Evolutionary conservation across 2,797 vertebrate species (phyloP).

Genomic region (Sebastiscus albofasciatus): DNA sequence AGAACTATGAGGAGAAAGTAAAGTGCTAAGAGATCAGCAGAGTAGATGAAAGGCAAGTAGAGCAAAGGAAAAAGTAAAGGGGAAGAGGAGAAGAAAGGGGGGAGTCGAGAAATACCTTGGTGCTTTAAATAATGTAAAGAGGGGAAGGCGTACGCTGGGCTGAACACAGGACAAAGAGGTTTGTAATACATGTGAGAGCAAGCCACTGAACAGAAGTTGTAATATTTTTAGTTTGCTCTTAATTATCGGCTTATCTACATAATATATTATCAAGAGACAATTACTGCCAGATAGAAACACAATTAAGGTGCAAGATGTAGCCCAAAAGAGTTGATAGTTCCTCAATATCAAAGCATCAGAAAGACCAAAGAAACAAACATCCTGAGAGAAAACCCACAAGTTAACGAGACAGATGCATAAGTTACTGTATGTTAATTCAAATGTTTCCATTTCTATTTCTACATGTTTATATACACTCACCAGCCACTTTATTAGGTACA

Average conservation of each 20-base stretch:
- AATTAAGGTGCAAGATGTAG: background rate
- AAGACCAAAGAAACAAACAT: background rate
- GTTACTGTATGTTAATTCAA: background rate
- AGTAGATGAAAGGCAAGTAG: slow-evolving; percentile 30
- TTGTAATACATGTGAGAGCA: background rate
- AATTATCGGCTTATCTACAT: background rate
- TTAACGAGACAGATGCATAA: background rate
- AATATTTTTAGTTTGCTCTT: background rate
- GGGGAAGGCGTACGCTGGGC: slow-evolving; percentile 25
- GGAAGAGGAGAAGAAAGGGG: slow-evolving; percentile 4
- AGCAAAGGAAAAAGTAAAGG: slow-evolving; percentile 5
- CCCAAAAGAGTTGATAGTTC: too few relatives aligned
- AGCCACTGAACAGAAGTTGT: background rate
- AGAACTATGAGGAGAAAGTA: background rate
- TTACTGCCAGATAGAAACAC: background rate
- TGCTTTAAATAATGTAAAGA: slow-evolving; percentile 66
- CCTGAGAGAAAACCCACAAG: background rate
- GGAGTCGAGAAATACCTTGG: slow-evolving; percentile 18
- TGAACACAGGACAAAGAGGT: slow-evolving; percentile 47
- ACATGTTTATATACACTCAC: background rate
- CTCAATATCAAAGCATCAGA: background rate
- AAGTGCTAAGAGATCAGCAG: slow-evolving; percentile 20
- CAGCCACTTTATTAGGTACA: too few relatives aligned
- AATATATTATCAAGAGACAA: background rate
- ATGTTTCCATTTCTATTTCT: background rate